Evolutionary conservation across 1,140 invertebrate genomes (phyloP), one percentile per base, ranked within the genome.

Genomic region (Antheraea pernyi): DNA sequence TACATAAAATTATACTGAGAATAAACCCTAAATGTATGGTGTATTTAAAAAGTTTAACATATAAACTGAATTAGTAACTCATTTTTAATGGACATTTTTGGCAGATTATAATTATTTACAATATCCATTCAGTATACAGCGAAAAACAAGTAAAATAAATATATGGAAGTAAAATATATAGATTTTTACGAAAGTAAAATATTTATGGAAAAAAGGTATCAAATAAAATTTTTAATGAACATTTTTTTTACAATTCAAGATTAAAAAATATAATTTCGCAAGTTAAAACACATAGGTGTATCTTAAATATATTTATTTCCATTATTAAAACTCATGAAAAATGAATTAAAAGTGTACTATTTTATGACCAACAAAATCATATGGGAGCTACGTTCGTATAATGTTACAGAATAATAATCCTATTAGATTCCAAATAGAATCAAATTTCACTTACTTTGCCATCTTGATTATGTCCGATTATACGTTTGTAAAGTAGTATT

Each of bases 381-480:
- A 62, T 61, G 62, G 42, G 64, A 67, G 59, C 69, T 59, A 59
- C 30, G 30, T 39, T 53, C 16, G 70, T 75, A 67, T 77, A n/a
- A 37, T 69, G 53, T 77, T 75, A 69, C 71, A 37, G 37, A 68
- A n/a, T 62, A 65, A 61, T 78, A 73, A 78, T 75, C 67, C 70
- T 71, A 62, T 73, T 73, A 72, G 13, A 73, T 66, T 65, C 67
- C 59, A 69, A 74, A 72, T 46, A 69, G 63, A 76, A 70, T 72
- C 22, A 60, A 66, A 71, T 72, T 69, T 69, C 53, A 85, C 84
- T 83, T 71, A 89, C 86, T 89, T 89, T 74, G 86, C 85, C 86
- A 89, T 89, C 78, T 81, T 88, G 75, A 61, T 61, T 63, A 58
- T 65, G 39, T 42, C 36, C 60, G 67, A 69, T 58, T 69, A 53